phyloP scores from a whole-genome alignment of 2,113 vertebrate genomes.

The Synodontis membranacea region DNA sequence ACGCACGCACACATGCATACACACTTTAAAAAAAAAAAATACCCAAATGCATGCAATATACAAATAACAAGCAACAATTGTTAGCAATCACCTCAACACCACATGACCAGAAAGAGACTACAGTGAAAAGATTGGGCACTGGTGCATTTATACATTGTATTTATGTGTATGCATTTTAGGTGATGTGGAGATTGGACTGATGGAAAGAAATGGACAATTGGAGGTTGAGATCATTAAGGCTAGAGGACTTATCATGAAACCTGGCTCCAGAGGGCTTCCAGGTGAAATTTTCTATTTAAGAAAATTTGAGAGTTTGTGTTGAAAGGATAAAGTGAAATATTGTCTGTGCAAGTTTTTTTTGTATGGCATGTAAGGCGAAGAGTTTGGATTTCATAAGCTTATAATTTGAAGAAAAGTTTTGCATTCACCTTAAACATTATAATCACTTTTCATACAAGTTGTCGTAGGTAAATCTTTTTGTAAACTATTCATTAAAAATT shows the following conservation, averaged over 20 bases:
- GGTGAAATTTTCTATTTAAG: constrained; percentile 70
- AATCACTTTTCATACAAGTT: background rate
- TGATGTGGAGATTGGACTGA: constrained; percentile 92
- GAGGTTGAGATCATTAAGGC: constrained; percentile 99
- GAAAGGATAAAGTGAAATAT: background rate
- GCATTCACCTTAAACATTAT: background rate
- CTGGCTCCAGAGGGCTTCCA: constrained; percentile 93
- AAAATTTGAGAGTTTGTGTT: background rate
- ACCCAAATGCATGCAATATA: background rate
- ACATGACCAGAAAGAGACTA: background rate
- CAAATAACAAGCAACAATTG: background rate
- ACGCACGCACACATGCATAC: no score
- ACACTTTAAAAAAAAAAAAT: background rate
- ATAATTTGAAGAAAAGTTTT: background rate
- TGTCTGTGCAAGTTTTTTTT: background rate
- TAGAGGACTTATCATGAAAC: constrained; percentile 91
- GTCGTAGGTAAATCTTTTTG: background rate
- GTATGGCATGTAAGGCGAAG: background rate
- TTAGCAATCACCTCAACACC: background rate
- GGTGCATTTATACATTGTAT: background rate
- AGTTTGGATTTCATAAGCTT: background rate
- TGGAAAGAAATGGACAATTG: constrained; percentile 91
- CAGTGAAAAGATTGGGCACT: background rate
- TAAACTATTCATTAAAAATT: background rate
- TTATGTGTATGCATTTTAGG: constrained; percentile 69